phyloP scores from a whole-genome alignment of 2,113 vertebrate genomes.

The Platysteira castanea region DNA sequence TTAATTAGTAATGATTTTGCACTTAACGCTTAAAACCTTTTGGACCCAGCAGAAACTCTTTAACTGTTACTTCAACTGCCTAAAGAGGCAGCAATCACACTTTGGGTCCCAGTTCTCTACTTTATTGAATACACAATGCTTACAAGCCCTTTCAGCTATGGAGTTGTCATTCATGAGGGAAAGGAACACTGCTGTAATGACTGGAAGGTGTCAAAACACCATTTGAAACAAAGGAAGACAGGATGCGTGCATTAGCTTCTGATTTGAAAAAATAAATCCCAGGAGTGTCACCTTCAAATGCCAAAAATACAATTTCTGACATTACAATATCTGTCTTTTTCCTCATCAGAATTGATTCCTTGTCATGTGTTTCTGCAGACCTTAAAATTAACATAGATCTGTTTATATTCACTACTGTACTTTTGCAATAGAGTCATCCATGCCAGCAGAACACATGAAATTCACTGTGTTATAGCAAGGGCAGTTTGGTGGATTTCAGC shows the following conservation, averaged over 20 bases:
- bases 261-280: neutral
- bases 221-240: neutral
- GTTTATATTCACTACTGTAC: neutral
- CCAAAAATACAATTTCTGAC: neutral
- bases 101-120: neutral
- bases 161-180: neutral
- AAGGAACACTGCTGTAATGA: neutral
- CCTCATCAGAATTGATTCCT: neutral
- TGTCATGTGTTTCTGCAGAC: neutral
- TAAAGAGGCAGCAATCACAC: neutral
- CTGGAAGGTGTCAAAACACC: too few relatives aligned
- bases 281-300: neutral
- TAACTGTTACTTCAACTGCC: neutral
- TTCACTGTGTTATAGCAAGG: neutral
- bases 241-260: neutral
- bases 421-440: neutral
- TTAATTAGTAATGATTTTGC: neutral
- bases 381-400: slow-evolving; percentile 35
- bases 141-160: neutral
- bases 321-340: neutral
- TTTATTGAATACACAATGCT: neutral
- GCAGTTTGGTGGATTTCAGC: neutral
- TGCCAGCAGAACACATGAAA: neutral
- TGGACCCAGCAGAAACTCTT: neutral
- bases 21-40: neutral